Base-by-base conservation (phyloP, 2,797 vertebrate species). In the Microchirus variegatus region DNA sequence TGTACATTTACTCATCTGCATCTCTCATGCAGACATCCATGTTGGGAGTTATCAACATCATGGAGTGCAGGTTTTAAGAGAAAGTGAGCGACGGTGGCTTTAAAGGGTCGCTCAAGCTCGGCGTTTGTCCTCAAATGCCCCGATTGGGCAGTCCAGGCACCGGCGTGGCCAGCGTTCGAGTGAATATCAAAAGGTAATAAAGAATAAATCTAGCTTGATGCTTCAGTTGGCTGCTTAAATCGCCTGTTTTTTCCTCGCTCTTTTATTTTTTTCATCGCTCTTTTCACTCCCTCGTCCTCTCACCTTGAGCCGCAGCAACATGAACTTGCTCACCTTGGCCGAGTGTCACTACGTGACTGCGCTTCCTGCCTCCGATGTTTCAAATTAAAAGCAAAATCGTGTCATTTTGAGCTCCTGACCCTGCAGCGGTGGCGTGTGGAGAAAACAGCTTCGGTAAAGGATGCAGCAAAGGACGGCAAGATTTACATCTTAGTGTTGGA, bases 1-100 rank as follows among this genome's bases (percentile, higher is more conserved):
- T 60, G 58, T n/a, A 22, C 49, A 43, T 36, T 3, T 44, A 67
- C 57, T 56, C 48, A 41, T 4, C 40, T 14, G 35, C 48, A 50
- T 13, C 48, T 31, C 7, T 31, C 7, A 3, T 6, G 7, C 1
- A 26, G 3, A 26, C 26, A 3, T 26, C 3, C 31, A 31, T 6
- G 31, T 31, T 31, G 6, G 31, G 31, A 31, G 31, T 31, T 31
- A 31, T 31, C 8, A 7, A 31, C 31, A 31, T 31, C 7, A 31
- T 31, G 7, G 7, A 8, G 31, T 31, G 31, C 31, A 31, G 31
- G 31, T 31, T 6, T 31, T 31, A 31, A 31, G 31, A 6, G 3
- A 31, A 31, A 31, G 31, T 31, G 31, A 31, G 31, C 7, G 7
- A 31, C 8, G 31, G 31, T 31, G 31, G 31, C 31, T 31, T 31